Conservation (phyloP, 2,888 invertebrate species). For the Scaptomyza caliginosa region DNA sequence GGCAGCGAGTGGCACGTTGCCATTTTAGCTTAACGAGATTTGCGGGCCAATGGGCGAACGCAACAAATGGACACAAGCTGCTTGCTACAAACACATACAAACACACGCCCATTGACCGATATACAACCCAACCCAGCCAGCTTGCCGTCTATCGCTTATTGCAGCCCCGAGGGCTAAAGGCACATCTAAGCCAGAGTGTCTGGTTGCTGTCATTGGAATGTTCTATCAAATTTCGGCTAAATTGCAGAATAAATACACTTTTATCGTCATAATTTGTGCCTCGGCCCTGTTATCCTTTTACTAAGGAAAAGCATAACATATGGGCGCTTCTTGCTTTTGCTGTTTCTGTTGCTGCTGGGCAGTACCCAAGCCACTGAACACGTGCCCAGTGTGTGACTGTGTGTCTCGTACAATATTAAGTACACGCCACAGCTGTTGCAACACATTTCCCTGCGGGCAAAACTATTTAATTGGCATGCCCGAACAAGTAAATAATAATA, state of each 20-base stretch:
- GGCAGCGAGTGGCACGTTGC: constrained; percentile 66
- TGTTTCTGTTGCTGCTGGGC: neutral
- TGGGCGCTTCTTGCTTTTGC: neutral
- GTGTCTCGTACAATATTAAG: constrained; percentile 23
- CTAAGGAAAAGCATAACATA: constrained; percentile 13
- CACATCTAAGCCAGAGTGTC: constrained; percentile 19
- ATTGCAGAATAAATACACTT: constrained; percentile 78
- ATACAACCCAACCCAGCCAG: neutral
- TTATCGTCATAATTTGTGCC: constrained; percentile 79
- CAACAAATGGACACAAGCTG: constrained; percentile 52
- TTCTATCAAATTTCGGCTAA: constrained; percentile 75
- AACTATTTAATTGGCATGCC: constrained; percentile 53
- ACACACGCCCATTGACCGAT: neutral
- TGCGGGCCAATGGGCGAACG: constrained; percentile 62
- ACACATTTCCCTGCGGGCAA: constrained; percentile 12
- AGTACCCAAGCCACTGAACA: constrained; percentile 1
- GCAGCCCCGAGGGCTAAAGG: constrained; percentile 2
- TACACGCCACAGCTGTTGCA: constrained; percentile 45
- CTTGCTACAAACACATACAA: neutral
- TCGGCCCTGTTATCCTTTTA: constrained; percentile 60
- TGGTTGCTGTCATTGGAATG: constrained; percentile 63
- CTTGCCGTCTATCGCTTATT: neutral
- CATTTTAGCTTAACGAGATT: constrained; percentile 80
- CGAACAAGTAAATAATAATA: constrained; percentile 65
- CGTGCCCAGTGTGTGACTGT: constrained; percentile 3